Evolutionary conservation across 2,113 vertebrate genomes (phyloP), one percentile per base, ranked within the genome.

Genomic region (Nothocercus nigrocapillus): DNA sequence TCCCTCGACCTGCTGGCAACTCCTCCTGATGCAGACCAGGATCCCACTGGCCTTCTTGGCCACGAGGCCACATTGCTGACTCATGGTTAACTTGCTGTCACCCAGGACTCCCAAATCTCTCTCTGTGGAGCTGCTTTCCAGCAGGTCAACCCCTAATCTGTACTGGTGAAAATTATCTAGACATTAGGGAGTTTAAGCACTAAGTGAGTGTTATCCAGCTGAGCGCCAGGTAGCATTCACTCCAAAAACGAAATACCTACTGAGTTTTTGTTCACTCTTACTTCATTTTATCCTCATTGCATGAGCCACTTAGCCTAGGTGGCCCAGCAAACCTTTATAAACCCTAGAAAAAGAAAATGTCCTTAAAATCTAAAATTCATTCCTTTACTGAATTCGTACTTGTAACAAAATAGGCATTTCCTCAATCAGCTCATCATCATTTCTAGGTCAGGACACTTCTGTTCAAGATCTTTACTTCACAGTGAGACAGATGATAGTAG

Each of bases 401-500:
- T 9, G 2, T 30, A 49, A 94, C 91, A 62, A 11, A 8, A 30
- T 0, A 32, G 5, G 0, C 8, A 51, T 88, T 70, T 80, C 40
- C 56, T 81, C 40, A 80, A 59, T 7, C 2, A 66, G 2, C 7
- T 88, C 16, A 38, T 78, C 56, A 32, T 54, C 1, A 49, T 90
- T 88, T 85, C 7, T 76, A 25, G 17, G n/a, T 5, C 22, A 13
- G 19, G 7, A 62, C 58, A 24, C 2, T 77, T 88, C 32, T 18
- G 5, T 75, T 86, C 32, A 61, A 79, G 16, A 2, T 79, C 77
- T 93, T 85, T 53, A 47, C 1, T 5, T 27, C 53, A 30, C 69
- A 21, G 18, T 19, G 82, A 89, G 28, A 9, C 62, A 72, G 14
- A 51, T 0, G 0, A 7, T 3, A 38, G 22, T 1, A 2, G 1